Evolutionary conservation across 1,140 invertebrate species (phyloP).

Genomic region (Coptotermes formosanus): DNA sequence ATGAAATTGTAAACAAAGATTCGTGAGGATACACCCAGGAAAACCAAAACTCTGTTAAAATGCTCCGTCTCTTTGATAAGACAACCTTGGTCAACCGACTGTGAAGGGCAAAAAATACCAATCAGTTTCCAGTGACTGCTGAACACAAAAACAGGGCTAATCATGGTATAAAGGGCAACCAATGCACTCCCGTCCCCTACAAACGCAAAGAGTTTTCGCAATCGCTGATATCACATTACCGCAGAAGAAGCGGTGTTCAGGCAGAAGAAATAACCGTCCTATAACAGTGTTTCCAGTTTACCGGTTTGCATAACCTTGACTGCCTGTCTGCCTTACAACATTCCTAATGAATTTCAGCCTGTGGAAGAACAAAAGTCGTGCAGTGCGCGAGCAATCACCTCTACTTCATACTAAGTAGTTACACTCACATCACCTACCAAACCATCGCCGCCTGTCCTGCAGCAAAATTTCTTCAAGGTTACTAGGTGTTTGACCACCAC

Average conservation of each 20-base stretch:
- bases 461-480: neutral
- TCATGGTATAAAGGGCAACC: too few species aligned
- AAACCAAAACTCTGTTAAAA: too few species aligned
- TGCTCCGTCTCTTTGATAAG: too few species aligned
- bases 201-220: neutral
- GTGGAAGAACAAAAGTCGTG: neutral
- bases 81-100: too few species aligned
- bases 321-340: neutral
- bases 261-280: neutral
- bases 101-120: too few species aligned
- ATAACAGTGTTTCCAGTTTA: neutral
- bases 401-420: neutral
- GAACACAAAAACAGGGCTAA: too few species aligned
- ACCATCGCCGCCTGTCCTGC: neutral
- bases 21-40: too few species aligned
- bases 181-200: neutral
- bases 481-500: neutral
- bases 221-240: neutral
- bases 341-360: neutral
- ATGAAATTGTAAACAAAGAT: too few species aligned
- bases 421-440: neutral
- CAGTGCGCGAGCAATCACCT: constrained; percentile 15
- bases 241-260: neutral
- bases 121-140: too few species aligned
- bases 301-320: neutral